Evolutionary conservation across 2,797 vertebrate species (phyloP), one percentile per base, ranked within the genome.

Genomic region (Sebastes baramenuke): DNA sequence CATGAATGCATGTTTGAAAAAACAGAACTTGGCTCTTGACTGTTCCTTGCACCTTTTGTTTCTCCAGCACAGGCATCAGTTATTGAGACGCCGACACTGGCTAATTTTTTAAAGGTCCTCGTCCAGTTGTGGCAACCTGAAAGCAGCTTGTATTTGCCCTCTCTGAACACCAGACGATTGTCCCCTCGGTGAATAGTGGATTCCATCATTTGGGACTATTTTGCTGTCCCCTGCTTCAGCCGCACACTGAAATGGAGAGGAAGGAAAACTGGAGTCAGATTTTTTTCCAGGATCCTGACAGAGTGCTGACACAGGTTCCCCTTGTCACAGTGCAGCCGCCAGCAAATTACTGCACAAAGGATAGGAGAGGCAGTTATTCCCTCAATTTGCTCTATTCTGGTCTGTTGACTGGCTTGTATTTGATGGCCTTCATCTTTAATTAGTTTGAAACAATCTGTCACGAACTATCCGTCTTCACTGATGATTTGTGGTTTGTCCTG

Each of bases 261-360:
- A 95, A 95, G 95, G 94, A 95, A 94, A 95, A 91, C 91, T 85
- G 89, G 82, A 93, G 93, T 92, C 85, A 80, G 79, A 89, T 84
- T 84, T 89, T 46, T 94, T 95, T 94, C 93, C 93, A 88, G 91
- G 90, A 92, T 93, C 89, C 90, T 91, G 83, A 85, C 84, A 93
- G 87, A 95, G 81, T 94, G 95, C 95, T 95, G 95, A 96, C 93
- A 85, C 93, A 94, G 90, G 87, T 92, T 90, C 88, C 85, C 73
- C 85, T 82, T 89, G 92, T 92, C 85, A 93, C 82, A 74, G 65
- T 83, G 75, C 81, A 89, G 85, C 78, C 9, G 5, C 69, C 64
- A 75, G 88, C 83, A 88, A 80, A 83, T 81, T 84, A 83, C 79
- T 82, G 84, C 81, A 67, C 67, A 77, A 13, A 65, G 70, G 82